Percentiles rank a stretch among this genome's conserved stretches.
Evolutionary conservation across 2,888 invertebrate species (phyloP).

Genomic region (Hypena proboscidalis): DNA sequence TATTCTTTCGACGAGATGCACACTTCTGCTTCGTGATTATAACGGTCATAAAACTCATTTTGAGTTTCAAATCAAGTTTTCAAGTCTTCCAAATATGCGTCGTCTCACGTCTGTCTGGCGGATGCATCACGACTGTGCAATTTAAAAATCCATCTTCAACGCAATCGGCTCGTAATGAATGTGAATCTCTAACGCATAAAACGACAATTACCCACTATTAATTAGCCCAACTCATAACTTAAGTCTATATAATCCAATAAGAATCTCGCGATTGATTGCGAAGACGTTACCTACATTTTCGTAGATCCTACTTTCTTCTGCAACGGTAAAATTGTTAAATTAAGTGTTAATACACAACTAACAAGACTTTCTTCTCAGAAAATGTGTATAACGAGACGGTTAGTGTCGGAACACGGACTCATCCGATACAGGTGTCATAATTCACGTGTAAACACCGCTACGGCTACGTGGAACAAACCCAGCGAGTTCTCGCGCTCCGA

Average conservation of each 20-base stretch:
- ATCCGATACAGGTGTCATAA: slow-evolving; percentile 69
- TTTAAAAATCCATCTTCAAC: slow-evolving; percentile 19
- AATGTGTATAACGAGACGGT: slow-evolving; percentile 49
- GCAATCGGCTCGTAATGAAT: slow-evolving; percentile 26
- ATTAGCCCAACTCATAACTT: slow-evolving; percentile 29
- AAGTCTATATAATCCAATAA: slow-evolving; percentile 63
- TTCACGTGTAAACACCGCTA: slow-evolving; percentile 77
- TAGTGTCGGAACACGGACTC: slow-evolving; percentile 42
- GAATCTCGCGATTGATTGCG: slow-evolving; percentile 61
- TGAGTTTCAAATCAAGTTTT: slow-evolving; percentile 5
- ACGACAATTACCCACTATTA: slow-evolving; percentile 27
- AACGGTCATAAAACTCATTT: slow-evolving; percentile 12
- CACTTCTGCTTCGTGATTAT: slow-evolving; percentile 4
- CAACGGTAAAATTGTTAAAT: slow-evolving; percentile 66
- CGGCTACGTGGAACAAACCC: slow-evolving; percentile 72
- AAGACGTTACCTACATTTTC: slow-evolving; percentile 58
- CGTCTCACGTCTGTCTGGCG: slow-evolving; percentile 18
- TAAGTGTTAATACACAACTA: slow-evolving; percentile 37
- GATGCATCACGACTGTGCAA: slow-evolving; percentile 19
- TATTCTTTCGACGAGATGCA: slow-evolving; percentile 3
- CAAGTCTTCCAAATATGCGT: slow-evolving; percentile 9
- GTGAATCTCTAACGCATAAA: slow-evolving; percentile 23
- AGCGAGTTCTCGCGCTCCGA: slow-evolving; percentile 48
- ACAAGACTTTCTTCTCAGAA: slow-evolving; percentile 53
- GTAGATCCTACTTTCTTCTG: slow-evolving; percentile 67